Evolutionary conservation across 2,888 invertebrate genomes (phyloP).

Genomic region (Anagyrus pseudococci): DNA sequence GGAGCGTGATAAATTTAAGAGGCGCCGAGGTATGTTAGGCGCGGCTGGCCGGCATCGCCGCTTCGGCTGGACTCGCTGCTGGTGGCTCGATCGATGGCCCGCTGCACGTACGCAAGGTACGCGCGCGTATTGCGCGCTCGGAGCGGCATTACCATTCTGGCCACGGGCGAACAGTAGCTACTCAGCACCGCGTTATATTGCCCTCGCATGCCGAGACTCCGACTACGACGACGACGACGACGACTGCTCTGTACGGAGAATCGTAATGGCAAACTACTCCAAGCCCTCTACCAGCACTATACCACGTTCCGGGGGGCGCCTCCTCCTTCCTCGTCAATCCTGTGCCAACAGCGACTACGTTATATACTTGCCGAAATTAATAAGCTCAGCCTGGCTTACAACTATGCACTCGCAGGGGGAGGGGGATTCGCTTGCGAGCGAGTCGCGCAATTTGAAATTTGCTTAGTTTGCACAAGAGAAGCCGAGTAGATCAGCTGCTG

Average conservation of each 20-base stretch:
- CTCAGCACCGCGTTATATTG: conserved; percentile 18
- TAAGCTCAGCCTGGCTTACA: no score
- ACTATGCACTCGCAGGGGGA: no score
- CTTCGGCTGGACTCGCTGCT: conserved; percentile 7
- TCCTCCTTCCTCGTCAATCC: neutral
- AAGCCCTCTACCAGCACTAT: no score
- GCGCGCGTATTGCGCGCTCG: neutral
- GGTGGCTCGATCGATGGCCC: conserved; percentile 9
- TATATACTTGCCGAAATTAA: conserved; percentile 26
- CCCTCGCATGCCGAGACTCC: no score
- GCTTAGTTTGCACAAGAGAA: no score
- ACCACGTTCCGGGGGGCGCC: neutral
- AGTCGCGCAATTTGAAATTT: no score
- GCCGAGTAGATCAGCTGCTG: no score
- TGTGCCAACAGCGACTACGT: neutral
- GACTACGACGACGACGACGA: conserved; percentile 7
- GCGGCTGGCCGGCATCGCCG: conserved; percentile 10
- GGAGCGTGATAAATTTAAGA: conserved; percentile 44
- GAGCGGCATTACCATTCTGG: conserved; percentile 40
- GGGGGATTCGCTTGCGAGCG: no score
- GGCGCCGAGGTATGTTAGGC: conserved; percentile 38
- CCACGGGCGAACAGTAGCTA: conserved; percentile 31
- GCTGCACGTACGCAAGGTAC: conserved; percentile 10
- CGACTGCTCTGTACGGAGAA: conserved; percentile 17
- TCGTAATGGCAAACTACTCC: conserved; percentile 5